These are phyloP conservation scores for Heliocidaris tuberculata DNA, from an alignment of 35 echinoderm and acorn worm genomes.

Conservation along the genomic window DNA sequence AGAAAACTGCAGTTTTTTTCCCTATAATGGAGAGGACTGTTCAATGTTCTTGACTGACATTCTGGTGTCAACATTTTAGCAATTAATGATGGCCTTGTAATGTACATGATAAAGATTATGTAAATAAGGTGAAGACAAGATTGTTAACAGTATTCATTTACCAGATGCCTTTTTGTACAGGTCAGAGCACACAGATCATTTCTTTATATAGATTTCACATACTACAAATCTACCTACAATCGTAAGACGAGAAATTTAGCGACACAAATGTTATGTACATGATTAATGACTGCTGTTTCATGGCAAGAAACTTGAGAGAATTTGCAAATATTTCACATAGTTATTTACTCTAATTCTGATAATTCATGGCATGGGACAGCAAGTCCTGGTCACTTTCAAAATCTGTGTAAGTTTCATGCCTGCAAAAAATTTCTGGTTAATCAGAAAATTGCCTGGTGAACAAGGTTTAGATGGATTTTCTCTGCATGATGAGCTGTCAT, in stretches of 20 bases:
- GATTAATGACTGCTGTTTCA: not conserved
- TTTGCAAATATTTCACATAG: too few species aligned
- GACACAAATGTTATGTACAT: not conserved
- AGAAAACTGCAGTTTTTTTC: not conserved
- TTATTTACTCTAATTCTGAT: too few species aligned
- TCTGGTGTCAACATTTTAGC: not conserved
- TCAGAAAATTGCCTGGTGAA: too few species aligned
- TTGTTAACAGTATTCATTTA: not conserved
- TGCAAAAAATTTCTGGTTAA: too few species aligned
- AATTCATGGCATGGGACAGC: too few species aligned
- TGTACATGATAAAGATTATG: not conserved
- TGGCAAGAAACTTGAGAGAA: too few species aligned
- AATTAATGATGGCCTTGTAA: not conserved
- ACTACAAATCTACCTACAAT: not conserved
- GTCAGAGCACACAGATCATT: not conserved
- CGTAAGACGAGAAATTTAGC: not conserved
- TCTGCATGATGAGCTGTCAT: not conserved
- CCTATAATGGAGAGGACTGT: too few species aligned
- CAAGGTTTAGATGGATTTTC: too few species aligned
- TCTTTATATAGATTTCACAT: not conserved
- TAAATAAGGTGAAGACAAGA: not conserved
- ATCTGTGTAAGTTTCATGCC: too few species aligned
- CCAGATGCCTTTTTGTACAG: not conserved
- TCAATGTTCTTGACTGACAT: too few species aligned
- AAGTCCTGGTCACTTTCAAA: too few species aligned